Base-by-base conservation (phyloP, 2,888 invertebrate species). In the Philhelius pedissequus region DNA sequence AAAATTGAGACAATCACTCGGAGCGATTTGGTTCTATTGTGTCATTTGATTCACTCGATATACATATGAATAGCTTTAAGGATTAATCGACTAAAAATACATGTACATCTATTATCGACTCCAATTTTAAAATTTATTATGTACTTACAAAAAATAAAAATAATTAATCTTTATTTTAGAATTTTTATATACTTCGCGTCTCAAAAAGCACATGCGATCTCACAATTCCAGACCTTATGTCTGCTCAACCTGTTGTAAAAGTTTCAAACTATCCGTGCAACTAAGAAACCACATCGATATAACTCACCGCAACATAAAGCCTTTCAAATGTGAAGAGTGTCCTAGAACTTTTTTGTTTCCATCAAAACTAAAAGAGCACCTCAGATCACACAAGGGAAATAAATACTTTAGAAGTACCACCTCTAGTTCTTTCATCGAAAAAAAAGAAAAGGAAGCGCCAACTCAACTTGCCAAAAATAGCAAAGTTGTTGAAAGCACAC, bases 201-300 rank as follows among this genome's bases (percentile, higher is more conserved):
- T 64, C 4, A 64, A 64, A 48, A 48, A 64, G 32, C 64, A 64
- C 32, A 48, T 64, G 64, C 45, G 45, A 4, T 20, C 32, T 11
- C 64, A 64, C n/a, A 32, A 27, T 4, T 3, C 27, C 18, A 62
- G 22, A 32, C 64, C 64, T n/a, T 64, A 3, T 13, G 4, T 9
- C 13, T 64, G 64, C 18, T n/a, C 64, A 45, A 32, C 45, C 2
- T 64, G 64, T n/a, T 4, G 2, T n/a, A 64, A 13, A 22, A 32
- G 9, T 5, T 64, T 64, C 1, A 64, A 64, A n/a, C 32, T 48
- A 22, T n/a, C 18, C 1, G 45, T 6, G 3, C 64, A 64, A 20
- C 18, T 64, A 9, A 64, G 32, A 9, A 43, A 32, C 22, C 64
- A 64, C 48, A 45, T 64, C 6, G 48, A 48, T 22, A n/a, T 48